Evolutionary conservation across 2,113 vertebrate species (phyloP).

Genomic region (Caranx melampygus): DNA sequence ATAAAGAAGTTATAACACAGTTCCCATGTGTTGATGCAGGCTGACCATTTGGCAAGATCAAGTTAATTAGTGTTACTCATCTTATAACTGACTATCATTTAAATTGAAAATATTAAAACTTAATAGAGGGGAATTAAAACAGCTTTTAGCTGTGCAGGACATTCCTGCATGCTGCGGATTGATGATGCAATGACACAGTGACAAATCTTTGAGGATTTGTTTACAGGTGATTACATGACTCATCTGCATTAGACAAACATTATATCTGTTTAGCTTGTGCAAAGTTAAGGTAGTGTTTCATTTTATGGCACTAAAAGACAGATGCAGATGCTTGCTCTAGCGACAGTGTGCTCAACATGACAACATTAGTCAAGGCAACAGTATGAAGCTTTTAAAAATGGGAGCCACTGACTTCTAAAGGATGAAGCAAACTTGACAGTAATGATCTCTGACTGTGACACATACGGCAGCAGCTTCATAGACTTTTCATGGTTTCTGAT

Average conservation of each 20-base stretch:
- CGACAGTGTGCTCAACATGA: background rate
- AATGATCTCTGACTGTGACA: constrained; percentile 16
- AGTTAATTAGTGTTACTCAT: too few species aligned
- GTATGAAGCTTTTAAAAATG: constrained; percentile 2
- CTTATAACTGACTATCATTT: too few species aligned
- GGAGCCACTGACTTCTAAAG: constrained; percentile 19
- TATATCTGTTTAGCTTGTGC: background rate
- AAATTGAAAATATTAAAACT: too few species aligned
- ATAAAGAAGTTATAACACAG: too few species aligned
- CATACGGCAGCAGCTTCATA: background rate
- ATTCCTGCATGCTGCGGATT: background rate
- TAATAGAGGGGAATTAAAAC: too few species aligned
- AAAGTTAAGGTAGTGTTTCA: background rate
- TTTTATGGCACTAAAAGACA: background rate
- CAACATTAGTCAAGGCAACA: background rate
- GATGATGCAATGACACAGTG: background rate
- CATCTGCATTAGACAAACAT: background rate
- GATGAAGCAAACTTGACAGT: background rate
- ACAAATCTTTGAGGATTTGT: background rate
- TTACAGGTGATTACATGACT: background rate
- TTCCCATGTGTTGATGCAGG: too few species aligned
- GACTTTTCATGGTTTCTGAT: constrained; percentile 34
- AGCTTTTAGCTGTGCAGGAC: background rate
- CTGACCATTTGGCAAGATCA: too few species aligned
- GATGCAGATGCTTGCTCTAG: background rate